Evolutionary conservation across 2,113 vertebrate genomes (phyloP).

Genomic region (Myrmecophaga tridactyla): DNA sequence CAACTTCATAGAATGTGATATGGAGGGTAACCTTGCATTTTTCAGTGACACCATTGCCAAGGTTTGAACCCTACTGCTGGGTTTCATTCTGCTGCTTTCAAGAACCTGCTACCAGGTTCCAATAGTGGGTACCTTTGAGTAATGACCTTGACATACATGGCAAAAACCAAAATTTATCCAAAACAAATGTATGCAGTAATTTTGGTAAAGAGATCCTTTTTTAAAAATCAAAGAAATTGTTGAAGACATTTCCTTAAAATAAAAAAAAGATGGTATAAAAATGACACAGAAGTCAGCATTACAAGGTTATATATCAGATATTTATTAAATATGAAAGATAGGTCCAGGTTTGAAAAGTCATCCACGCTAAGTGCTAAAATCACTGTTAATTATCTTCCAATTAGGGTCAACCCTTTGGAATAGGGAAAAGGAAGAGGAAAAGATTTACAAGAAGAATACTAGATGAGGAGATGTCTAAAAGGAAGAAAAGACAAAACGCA

Average conservation of each 20-base stretch:
- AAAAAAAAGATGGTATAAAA: slow-evolving; percentile 34
- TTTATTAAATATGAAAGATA: background rate
- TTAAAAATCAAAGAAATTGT: background rate
- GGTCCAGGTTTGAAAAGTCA: background rate
- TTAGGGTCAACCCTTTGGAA: background rate
- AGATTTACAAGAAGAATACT: background rate
- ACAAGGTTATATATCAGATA: background rate
- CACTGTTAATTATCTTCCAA: background rate
- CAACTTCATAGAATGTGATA: background rate
- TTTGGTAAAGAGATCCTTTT: background rate
- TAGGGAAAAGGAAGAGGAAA: background rate
- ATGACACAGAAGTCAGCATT: background rate
- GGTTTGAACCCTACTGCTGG: background rate
- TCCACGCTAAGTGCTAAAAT: background rate
- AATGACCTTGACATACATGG: background rate
- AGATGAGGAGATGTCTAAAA: background rate
- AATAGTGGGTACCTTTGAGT: background rate
- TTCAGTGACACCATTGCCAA: background rate
- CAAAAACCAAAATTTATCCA: background rate
- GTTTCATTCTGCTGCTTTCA: background rate
- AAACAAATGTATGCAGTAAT: background rate
- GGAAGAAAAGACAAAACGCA: background rate
- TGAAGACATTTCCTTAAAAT: slow-evolving; percentile 45
- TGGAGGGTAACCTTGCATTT: background rate
- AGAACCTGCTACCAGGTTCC: background rate